Percentiles rank a stretch among this genome's conserved stretches.
phyloP scores from a whole-genome alignment of 2,113 vertebrate species.

The Plotosus lineatus region DNA sequence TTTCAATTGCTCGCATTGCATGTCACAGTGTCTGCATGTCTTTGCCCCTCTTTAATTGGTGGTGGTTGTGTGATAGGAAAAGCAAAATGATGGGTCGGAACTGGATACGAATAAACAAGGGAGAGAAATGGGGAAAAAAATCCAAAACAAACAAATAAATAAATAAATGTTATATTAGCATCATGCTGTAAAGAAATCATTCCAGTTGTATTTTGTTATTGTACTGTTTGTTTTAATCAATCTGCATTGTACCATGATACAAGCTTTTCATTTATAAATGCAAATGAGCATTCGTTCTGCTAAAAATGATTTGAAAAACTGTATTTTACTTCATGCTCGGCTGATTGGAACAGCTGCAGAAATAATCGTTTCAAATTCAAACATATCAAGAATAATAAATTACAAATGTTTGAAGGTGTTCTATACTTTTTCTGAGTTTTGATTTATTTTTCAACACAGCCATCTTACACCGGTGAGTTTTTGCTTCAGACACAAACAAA shows the following conservation, averaged over 20 bases:
- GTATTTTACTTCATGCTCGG: neutral
- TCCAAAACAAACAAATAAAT: too few relatives aligned
- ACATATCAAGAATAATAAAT: neutral
- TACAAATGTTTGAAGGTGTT: neutral
- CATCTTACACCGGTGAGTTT: neutral
- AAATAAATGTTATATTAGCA: neutral
- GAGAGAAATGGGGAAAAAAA: too few relatives aligned
- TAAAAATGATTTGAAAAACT: constrained; percentile 25
- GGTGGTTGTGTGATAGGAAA: too few relatives aligned
- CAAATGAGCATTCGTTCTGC: neutral
- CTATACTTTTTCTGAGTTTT: neutral
- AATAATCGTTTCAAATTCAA: neutral
- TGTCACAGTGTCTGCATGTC: too few relatives aligned
- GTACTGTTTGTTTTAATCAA: neutral
- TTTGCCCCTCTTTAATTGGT: too few relatives aligned
- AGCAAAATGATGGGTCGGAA: too few relatives aligned
- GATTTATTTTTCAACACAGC: neutral
- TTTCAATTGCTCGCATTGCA: too few relatives aligned
- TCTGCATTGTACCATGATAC: neutral
- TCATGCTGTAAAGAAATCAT: neutral
- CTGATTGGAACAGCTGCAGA: neutral
- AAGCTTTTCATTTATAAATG: constrained; percentile 1
- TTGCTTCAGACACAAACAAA: neutral
- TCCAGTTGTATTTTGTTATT: neutral
- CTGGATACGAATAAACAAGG: too few relatives aligned